These are phyloP conservation scores for Bovichtus variegatus DNA, from an alignment of 2,797 vertebrate genomes.

Conservation along the genomic window DNA sequence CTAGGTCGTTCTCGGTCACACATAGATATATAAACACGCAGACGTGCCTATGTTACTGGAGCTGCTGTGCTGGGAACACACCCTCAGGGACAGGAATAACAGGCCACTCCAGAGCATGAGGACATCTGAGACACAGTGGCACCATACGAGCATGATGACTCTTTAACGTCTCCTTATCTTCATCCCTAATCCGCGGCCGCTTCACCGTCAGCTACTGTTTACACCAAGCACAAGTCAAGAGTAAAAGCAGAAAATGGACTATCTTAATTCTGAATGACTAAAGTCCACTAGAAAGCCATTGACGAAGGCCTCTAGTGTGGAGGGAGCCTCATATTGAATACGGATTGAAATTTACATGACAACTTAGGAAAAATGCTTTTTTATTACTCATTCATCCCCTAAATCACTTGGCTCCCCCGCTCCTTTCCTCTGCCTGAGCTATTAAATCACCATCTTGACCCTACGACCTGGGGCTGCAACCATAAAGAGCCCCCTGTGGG, in stretches of 20 bases:
- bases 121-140: conserved; percentile 80
- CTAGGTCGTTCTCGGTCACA: conserved; percentile 32
- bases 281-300: conserved; percentile 75
- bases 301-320: conserved; percentile 62
- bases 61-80: conserved; percentile 75
- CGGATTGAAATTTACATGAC: conserved; percentile 84
- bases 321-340: conserved; percentile 69
- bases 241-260: conserved; percentile 66
- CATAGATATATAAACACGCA: conserved; percentile 50
- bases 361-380: conserved; percentile 87
- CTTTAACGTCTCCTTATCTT: conserved; percentile 73
- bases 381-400: conserved; percentile 87
- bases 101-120: conserved; percentile 79
- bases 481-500: conserved; percentile 87
- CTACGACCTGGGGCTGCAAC: conserved; percentile 82
- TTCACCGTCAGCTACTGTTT: conserved; percentile 71
- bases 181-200: conserved; percentile 59
- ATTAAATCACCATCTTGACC: conserved; percentile 91
- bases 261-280: conserved; percentile 61
- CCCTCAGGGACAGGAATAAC: conserved; percentile 86
- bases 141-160: conserved; percentile 73
- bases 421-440: conserved; percentile 82
- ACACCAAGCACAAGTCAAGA: conserved; percentile 72
- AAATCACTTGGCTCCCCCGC: conserved; percentile 83
- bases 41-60: conserved; percentile 63